These are phyloP conservation scores for Melitaea cinxia DNA, from an alignment of 1,140 invertebrate species.

Conservation along the genomic window DNA sequence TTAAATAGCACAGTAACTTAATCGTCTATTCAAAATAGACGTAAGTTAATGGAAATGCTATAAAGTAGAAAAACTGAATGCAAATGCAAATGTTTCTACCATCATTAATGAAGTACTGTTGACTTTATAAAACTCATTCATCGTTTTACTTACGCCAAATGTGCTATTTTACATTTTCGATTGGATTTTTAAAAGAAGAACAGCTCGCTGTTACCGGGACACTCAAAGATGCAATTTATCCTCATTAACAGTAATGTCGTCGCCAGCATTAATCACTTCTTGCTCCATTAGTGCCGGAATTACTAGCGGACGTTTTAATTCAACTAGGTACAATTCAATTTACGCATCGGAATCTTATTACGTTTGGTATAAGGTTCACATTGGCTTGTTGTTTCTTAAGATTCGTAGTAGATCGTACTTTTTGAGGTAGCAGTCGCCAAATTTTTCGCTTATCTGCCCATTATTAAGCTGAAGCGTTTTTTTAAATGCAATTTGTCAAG, in stretches of 20 bases:
- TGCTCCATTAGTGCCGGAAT: constrained; percentile 66
- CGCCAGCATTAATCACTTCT: constrained; percentile 64
- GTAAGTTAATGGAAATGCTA: neutral
- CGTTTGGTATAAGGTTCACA: neutral
- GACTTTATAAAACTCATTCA: constrained; percentile 3
- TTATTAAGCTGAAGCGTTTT: constrained; percentile 27
- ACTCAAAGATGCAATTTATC: constrained; percentile 71
- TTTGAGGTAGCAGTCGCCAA: constrained; percentile 24
- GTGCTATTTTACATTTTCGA: constrained; percentile 22
- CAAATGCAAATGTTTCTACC: neutral
- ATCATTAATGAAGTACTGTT: neutral
- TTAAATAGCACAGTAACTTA: no score
- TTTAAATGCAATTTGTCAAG: constrained; percentile 33
- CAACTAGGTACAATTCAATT: constrained; percentile 21
- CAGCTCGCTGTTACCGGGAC: constrained; percentile 60
- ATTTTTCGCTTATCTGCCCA: constrained; percentile 17
- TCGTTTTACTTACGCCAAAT: constrained; percentile 1
- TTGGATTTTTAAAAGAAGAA: constrained; percentile 44
- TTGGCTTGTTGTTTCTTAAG: neutral
- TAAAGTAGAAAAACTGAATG: neutral
- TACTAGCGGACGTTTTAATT: constrained; percentile 45
- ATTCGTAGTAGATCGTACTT: neutral
- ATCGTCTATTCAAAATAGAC: no score
- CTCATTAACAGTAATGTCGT: constrained; percentile 69
- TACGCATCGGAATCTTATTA: constrained; percentile 14